Evolutionary conservation across 2,113 vertebrate species (phyloP).

Genomic region (Lasiurus cinereus): DNA sequence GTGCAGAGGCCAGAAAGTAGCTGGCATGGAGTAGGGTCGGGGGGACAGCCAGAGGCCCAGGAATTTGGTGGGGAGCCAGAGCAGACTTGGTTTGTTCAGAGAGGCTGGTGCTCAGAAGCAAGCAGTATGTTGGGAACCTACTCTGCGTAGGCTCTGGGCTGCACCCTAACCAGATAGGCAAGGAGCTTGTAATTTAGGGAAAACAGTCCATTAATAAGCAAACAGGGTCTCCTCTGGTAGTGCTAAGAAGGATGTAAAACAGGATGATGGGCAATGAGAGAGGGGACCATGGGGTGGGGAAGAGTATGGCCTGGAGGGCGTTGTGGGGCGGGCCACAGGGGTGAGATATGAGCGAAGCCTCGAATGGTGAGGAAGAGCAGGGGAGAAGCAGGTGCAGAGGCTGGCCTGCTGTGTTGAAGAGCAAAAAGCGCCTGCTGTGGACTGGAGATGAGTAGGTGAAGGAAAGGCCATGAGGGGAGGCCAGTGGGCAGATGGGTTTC

Average conservation of each 20-base stretch:
- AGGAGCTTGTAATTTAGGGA: neutral
- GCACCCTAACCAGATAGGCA: neutral
- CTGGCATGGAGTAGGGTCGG: neutral
- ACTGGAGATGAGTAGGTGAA: neutral
- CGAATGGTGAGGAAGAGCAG: neutral
- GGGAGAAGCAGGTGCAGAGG: neutral
- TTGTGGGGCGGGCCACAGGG: neutral
- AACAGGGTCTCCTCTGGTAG: neutral
- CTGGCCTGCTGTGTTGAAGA: neutral
- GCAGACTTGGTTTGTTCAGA: neutral
- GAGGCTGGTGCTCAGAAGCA: neutral
- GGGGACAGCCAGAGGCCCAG: neutral
- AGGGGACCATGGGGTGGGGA: neutral
- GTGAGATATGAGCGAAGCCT: neutral
- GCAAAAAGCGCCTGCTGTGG: neutral
- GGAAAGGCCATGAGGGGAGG: neutral
- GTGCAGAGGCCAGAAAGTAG: neutral
- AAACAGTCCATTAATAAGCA: neutral
- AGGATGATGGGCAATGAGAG: neutral
- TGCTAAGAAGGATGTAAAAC: neutral
- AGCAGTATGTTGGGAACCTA: neutral
- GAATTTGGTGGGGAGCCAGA: neutral
- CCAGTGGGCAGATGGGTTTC: neutral
- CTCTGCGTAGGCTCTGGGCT: neutral
- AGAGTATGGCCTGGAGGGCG: neutral